Conservation (phyloP, 1,140 invertebrate species). For the Gonioctena quinquepunctata region DNA sequence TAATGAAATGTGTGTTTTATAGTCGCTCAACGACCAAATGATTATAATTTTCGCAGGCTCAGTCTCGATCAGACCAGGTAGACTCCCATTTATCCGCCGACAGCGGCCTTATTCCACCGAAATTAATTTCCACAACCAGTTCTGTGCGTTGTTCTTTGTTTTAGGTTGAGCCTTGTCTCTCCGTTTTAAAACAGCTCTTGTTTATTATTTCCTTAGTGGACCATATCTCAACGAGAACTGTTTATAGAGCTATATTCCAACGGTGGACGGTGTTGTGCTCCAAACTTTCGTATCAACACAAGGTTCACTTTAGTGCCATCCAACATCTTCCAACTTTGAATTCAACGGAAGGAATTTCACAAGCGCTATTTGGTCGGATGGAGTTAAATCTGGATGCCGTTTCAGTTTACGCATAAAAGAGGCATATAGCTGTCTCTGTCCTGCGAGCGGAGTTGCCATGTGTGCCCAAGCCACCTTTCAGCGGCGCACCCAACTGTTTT, state of each 20-base stretch:
- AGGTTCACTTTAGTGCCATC: neutral
- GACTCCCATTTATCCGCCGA: constrained; percentile 23
- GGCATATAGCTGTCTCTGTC: constrained; percentile 6
- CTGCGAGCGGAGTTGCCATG: neutral
- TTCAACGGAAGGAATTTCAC: neutral
- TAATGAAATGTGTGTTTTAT: constrained; percentile 43
- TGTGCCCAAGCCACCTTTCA: neutral
- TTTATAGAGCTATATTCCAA: neutral
- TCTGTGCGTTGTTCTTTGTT: constrained; percentile 48
- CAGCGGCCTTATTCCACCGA: constrained; percentile 37
- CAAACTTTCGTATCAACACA: neutral
- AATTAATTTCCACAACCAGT: constrained; percentile 54
- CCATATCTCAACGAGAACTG: constrained; percentile 22
- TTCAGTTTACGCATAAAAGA: constrained; percentile 1
- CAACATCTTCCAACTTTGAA: neutral
- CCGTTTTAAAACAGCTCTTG: constrained; percentile 47
- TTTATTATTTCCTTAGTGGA: constrained; percentile 42
- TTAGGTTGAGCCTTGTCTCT: constrained; percentile 43
- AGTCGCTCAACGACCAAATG: constrained; percentile 44
- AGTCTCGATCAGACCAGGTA: neutral
- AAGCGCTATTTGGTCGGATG: neutral
- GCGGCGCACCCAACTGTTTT: neutral
- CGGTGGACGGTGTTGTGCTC: neutral
- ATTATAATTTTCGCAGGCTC: constrained; percentile 50
- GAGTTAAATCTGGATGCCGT: neutral